These are phyloP conservation scores for Platypus cylindrus DNA, from an alignment of 2,888 invertebrate species.

Conservation along the genomic window DNA sequence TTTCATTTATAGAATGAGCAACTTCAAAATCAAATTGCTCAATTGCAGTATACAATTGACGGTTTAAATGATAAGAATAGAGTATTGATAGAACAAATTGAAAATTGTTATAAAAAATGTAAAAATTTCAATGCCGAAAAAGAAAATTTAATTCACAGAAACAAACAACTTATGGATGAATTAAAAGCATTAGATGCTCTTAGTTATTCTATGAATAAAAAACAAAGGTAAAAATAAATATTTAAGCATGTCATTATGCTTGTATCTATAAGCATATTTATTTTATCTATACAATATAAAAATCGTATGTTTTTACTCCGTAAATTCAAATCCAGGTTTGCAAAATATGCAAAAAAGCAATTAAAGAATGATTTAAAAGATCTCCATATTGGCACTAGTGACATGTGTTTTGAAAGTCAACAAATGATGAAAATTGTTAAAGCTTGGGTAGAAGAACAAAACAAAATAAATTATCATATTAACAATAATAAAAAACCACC, in stretches of 20 bases:
- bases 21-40: constrained; percentile 23
- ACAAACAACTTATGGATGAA: constrained; percentile 25
- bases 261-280: too few species aligned
- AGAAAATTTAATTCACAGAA: constrained; percentile 23
- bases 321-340: constrained; percentile 10
- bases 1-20: constrained; percentile 27
- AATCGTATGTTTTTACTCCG: not conserved
- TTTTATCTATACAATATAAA: too few species aligned
- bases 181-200: constrained; percentile 23
- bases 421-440: constrained; percentile 30
- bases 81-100: constrained; percentile 24
- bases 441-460: constrained; percentile 32
- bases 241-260: too few species aligned
- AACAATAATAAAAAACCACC: too few species aligned
- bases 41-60: constrained; percentile 20
- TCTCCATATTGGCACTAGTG: constrained; percentile 26
- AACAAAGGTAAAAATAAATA: constrained; percentile 25
- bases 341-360: constrained; percentile 23
- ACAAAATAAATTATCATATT: constrained; percentile 25
- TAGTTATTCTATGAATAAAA: constrained; percentile 16
- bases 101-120: constrained; percentile 24
- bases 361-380: constrained; percentile 29
- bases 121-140: constrained; percentile 24
- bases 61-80: constrained; percentile 24
- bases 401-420: constrained; percentile 30